These are phyloP conservation scores for Drosophila diplacantha DNA, from an alignment of 2,888 invertebrate genomes.

Conservation along the genomic window DNA sequence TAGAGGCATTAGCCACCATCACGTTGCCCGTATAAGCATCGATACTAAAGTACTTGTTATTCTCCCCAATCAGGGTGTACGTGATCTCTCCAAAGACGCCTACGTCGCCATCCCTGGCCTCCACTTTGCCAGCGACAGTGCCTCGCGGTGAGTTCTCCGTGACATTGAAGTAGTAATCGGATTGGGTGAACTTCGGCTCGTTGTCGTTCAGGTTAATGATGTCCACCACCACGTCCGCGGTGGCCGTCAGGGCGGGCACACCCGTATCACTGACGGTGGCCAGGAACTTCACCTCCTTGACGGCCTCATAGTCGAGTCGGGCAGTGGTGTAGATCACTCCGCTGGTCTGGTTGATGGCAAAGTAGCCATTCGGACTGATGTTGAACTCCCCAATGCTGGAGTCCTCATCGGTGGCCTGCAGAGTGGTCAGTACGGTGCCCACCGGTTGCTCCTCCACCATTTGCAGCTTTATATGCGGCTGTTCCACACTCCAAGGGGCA, in stretches of 20 bases:
- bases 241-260: slow-evolving; percentile 87
- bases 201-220: slow-evolving; percentile 93
- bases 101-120: slow-evolving; percentile 87
- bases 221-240: slow-evolving; percentile 86
- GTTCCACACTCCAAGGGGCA: slow-evolving; percentile 84
- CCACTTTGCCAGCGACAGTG: slow-evolving; percentile 85
- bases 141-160: slow-evolving; percentile 87
- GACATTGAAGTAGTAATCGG: slow-evolving; percentile 84
- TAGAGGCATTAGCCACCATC: slow-evolving; percentile 84
- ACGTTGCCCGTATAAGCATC: slow-evolving; percentile 86
- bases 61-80: slow-evolving; percentile 87
- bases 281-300: slow-evolving; percentile 86
- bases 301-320: slow-evolving; percentile 90
- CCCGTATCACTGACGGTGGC: slow-evolving; percentile 92
- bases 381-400: slow-evolving; percentile 87
- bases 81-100: slow-evolving; percentile 87
- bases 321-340: slow-evolving; percentile 86
- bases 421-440: slow-evolving; percentile 87
- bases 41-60: slow-evolving; percentile 85
- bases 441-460: slow-evolving; percentile 90
- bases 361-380: slow-evolving; percentile 84
- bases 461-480: slow-evolving; percentile 82
- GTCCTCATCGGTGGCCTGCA: slow-evolving; percentile 88
- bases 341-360: slow-evolving; percentile 88
- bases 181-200: slow-evolving; percentile 86